Evolutionary conservation across 2,113 vertebrate species (phyloP).

Genomic region (Gallinago jamesoni): DNA sequence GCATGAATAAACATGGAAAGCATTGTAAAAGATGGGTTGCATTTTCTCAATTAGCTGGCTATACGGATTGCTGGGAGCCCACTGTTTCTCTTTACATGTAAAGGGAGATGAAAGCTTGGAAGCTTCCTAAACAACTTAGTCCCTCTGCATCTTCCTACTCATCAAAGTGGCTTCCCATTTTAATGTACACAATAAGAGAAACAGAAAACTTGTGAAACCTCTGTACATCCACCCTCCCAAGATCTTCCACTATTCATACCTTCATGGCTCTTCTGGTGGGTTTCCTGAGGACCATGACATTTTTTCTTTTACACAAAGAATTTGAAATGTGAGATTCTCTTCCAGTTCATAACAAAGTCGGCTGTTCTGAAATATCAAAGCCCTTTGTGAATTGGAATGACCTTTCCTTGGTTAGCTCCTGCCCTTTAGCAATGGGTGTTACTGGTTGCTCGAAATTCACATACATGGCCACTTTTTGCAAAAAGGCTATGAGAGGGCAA

Average conservation of each 20-base stretch:
- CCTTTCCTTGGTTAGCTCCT: conserved; percentile 60
- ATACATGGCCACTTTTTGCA: conserved; percentile 14
- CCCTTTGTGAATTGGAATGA: conserved; percentile 62
- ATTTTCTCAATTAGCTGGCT: background rate
- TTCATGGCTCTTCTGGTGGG: conserved; percentile 13
- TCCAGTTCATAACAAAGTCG: conserved; percentile 56
- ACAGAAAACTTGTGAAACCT: background rate
- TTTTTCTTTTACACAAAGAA: conserved; percentile 34
- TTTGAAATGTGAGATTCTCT: conserved; percentile 51
- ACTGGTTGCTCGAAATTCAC: conserved; percentile 33
- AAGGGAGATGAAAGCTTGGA: background rate
- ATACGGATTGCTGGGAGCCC: background rate
- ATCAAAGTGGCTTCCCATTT: background rate
- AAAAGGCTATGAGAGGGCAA: conserved; percentile 20
- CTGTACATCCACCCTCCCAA: background rate
- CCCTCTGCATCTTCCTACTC: background rate
- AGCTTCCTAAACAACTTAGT: background rate
- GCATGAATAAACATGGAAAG: background rate
- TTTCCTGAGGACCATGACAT: background rate
- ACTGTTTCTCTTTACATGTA: background rate
- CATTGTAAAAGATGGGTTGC: background rate
- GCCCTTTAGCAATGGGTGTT: conserved; percentile 65
- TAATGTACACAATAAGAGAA: background rate
- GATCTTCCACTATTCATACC: background rate
- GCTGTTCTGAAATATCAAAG: conserved; percentile 67